These are phyloP conservation scores for Augochlorella aurata DNA, from an alignment of 2,888 invertebrate genomes.

Conservation along the genomic window DNA sequence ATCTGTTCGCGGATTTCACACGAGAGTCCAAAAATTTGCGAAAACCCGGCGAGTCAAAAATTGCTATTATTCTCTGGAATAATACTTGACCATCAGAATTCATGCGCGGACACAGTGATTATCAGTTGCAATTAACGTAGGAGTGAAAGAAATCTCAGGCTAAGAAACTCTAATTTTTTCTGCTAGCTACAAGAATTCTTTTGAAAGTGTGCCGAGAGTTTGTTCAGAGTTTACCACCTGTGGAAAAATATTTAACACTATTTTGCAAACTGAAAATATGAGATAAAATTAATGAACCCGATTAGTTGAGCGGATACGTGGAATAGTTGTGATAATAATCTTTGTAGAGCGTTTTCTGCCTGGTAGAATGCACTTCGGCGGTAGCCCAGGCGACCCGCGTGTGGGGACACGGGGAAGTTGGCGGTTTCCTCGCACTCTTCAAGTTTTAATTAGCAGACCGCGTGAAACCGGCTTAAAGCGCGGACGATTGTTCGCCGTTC, in stretches of 20 bases:
- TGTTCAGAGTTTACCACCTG: too few relatives aligned
- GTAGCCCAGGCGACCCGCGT: not conserved
- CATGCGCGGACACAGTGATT: too few relatives aligned
- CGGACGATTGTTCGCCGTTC: constrained; percentile 62
- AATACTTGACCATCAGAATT: too few relatives aligned
- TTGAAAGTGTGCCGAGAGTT: too few relatives aligned
- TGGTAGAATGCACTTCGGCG: not conserved
- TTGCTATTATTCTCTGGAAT: not conserved
- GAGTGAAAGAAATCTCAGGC: too few relatives aligned
- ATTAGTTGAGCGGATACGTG: not conserved
- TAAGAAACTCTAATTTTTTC: too few relatives aligned
- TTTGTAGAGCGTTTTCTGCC: not conserved
- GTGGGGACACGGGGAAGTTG: not conserved
- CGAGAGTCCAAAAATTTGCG: not conserved
- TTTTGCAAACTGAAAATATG: too few relatives aligned
- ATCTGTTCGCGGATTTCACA: not conserved
- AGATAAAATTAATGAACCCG: too few relatives aligned
- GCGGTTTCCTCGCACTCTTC: not conserved
- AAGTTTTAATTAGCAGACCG: constrained; percentile 26
- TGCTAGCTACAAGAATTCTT: too few relatives aligned
- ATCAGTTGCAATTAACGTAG: too few relatives aligned
- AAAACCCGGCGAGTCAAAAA: not conserved
- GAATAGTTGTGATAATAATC: not conserved
- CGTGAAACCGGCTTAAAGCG: constrained; percentile 58
- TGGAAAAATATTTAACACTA: too few relatives aligned